Evolutionary conservation across 1,140 invertebrate genomes (phyloP), one percentile per base, ranked within the genome.

Genomic region (Nebria ingens): DNA sequence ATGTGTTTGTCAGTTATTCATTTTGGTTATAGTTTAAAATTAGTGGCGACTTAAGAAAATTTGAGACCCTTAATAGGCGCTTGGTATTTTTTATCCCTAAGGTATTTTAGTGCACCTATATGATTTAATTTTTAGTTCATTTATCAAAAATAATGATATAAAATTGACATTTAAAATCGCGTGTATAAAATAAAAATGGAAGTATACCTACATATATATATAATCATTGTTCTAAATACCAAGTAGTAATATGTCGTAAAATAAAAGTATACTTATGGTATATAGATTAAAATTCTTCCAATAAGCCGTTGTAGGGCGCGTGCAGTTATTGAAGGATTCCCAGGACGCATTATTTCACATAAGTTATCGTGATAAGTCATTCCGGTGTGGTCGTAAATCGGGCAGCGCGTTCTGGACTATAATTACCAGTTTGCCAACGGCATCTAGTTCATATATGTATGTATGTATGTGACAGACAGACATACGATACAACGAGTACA

Each of bases 251-350:
- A n/a, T 45, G 6, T 11, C 9, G 17, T 45, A 45, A 45, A 45
- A 6, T 45, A 45, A 11, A 45, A 9, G 40, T n/a, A 17, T n/a
- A n/a, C n/a, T n/a, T n/a, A n/a, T n/a, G n/a, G n/a, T n/a, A n/a
- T n/a, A n/a, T 9, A 11, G 40, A 11, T 45, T 45, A 45, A 45
- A 45, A 45, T 45, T 9, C 40, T 17, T 45, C 9, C 40, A 45
- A 45, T 34, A n/a, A n/a, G n/a, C n/a, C n/a, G n/a, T n/a, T n/a
- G n/a, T n/a, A n/a, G n/a, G 25, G 25, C n/a, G 25, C 25, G 25
- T n/a, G 25, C 25, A n/a, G 25, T 34, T 45, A 45, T 45, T 45
- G 40, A 45, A 9, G 15, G 15, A 45, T 45, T 45, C 40, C 40
- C 40, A 45, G 15, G 40, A 45, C 40, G 15, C 6, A 12, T 9